These are phyloP conservation scores for Hemitrygon akajei DNA, from an alignment of 2,797 vertebrate genomes.

Conservation along the genomic window DNA sequence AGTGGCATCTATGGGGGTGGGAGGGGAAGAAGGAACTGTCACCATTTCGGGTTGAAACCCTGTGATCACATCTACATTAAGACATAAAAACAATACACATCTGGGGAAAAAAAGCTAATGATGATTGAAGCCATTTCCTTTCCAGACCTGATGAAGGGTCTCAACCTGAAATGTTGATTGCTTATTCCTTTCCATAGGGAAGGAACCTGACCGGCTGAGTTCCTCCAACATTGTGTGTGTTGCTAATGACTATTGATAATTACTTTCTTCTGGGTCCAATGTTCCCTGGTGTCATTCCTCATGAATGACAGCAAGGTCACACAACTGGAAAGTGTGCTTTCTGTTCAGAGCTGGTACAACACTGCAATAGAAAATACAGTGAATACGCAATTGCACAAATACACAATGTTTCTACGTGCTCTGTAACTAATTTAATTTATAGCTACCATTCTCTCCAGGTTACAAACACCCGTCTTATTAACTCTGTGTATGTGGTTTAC, in stretches of 20 bases:
- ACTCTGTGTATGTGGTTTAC: too few species aligned
- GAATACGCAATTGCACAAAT: background rate
- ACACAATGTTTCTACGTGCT: background rate
- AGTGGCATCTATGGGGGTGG: too few species aligned
- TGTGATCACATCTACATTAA: background rate
- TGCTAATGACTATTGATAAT: background rate
- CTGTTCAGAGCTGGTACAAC: background rate
- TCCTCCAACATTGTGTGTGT: too few species aligned
- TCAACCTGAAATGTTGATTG: too few species aligned
- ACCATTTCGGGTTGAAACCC: too few species aligned
- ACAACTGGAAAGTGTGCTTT: background rate
- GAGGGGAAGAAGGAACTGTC: too few species aligned
- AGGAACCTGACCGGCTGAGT: too few species aligned
- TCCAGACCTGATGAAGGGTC: too few species aligned
- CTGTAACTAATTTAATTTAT: background rate
- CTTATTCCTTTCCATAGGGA: too few species aligned
- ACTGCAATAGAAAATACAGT: background rate
- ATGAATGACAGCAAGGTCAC: background rate
- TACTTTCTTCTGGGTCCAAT: background rate
- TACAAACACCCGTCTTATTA: background rate
- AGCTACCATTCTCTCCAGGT: background rate
- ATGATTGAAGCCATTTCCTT: background rate
- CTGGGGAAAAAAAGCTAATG: background rate
- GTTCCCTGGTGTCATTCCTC: background rate
- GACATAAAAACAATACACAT: background rate